These are phyloP conservation scores for Phyto melanocephala DNA, from an alignment of 2,888 invertebrate species.

Conservation along the genomic window DNA sequence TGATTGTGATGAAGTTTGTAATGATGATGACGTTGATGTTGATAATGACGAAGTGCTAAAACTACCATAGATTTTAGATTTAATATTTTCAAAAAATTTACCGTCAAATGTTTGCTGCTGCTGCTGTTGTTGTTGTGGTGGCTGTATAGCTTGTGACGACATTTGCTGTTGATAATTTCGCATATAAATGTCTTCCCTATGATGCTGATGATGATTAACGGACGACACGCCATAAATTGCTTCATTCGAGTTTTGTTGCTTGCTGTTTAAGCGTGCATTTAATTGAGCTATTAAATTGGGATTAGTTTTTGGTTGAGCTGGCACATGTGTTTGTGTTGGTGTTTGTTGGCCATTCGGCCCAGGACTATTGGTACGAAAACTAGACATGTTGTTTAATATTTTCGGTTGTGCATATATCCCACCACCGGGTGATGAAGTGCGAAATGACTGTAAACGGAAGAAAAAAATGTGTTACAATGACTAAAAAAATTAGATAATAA, in stretches of 20 bases:
- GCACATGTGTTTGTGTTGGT: slow-evolving; percentile 68
- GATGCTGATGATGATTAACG: slow-evolving; percentile 69
- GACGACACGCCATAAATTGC: slow-evolving; percentile 73
- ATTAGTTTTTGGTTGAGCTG: slow-evolving; percentile 77
- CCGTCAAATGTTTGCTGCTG: slow-evolving; percentile 78
- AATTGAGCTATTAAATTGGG: slow-evolving; percentile 79
- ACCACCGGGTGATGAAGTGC: slow-evolving; percentile 76
- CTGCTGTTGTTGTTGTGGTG: slow-evolving; percentile 68
- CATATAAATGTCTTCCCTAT: slow-evolving; percentile 69
- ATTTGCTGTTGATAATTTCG: slow-evolving; percentile 68
- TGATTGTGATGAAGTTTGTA: slow-evolving; percentile 43
- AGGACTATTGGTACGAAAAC: slow-evolving; percentile 77
- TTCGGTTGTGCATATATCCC: slow-evolving; percentile 79
- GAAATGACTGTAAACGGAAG: slow-evolving; percentile 74
- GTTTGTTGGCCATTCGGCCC: slow-evolving; percentile 74
- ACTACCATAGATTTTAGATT: slow-evolving; percentile 78
- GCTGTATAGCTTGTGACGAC: slow-evolving; percentile 64
- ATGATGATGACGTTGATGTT: slow-evolving; percentile 62
- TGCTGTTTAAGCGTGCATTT: slow-evolving; percentile 77
- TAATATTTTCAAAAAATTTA: slow-evolving; percentile 75
- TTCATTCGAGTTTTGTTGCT: slow-evolving; percentile 72
- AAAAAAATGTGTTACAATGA: slow-evolving; percentile 15
- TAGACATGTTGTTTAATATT: slow-evolving; percentile 77
- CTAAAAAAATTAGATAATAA: neutral
- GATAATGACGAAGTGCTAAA: slow-evolving; percentile 75